Percentiles rank a stretch among this genome's conserved stretches.
phyloP scores from a whole-genome alignment of 2,797 vertebrate species.

The Distichodus sexfasciatus region DNA sequence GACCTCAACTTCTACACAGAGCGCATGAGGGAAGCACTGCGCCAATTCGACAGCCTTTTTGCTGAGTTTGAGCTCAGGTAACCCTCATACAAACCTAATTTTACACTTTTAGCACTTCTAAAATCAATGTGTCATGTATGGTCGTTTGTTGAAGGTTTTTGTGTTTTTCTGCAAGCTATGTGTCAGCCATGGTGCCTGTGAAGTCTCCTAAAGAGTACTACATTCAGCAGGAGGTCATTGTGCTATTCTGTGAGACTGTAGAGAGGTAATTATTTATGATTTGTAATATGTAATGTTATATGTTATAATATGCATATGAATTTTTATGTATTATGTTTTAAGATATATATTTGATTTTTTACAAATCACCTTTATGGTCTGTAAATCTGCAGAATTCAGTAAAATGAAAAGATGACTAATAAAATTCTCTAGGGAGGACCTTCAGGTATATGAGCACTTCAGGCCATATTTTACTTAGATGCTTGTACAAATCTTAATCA shows the following conservation, averaged over 20 bases:
- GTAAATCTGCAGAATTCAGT: neutral
- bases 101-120: no score
- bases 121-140: neutral
- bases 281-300: no score
- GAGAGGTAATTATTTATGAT: no score
- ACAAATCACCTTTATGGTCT: no score
- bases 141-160: neutral
- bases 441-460: no score
- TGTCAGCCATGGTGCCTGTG: conserved; percentile 98
- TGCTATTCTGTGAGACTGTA: conserved; percentile 97
- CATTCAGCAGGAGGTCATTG: conserved; percentile 95
- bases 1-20: conserved; percentile 94
- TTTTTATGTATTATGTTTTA: no score
- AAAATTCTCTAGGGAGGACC: no score
- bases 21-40: conserved; percentile 89
- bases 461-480: no score
- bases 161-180: conserved; percentile 76
- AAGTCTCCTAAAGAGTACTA: conserved; percentile 97
- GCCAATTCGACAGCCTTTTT: conserved; percentile 92
- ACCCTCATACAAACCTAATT: neutral
- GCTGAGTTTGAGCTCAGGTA: conserved; percentile 98
- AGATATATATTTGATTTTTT: no score
- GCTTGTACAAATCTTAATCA: no score
- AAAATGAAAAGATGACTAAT: no score
- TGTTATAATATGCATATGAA: no score